Evolutionary conservation across 2,888 invertebrate species (phyloP), one percentile per base, ranked within the genome.

Genomic region (Anagyrus pseudococci): DNA sequence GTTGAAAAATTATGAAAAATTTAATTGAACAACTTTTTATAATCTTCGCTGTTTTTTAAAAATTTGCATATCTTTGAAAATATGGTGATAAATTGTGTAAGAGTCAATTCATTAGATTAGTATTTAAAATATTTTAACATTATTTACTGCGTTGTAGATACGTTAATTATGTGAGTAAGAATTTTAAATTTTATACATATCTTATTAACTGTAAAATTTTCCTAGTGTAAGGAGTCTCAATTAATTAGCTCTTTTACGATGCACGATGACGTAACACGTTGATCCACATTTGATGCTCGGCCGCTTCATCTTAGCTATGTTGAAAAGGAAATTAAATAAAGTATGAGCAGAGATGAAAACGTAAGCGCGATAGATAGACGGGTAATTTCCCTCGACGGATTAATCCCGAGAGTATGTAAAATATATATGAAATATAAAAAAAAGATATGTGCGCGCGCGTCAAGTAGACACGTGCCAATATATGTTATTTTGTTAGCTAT

Each of bases 401-500:
- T 8, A 58, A 46, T 40, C 15, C 37, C 33, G 7, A 33, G 26
- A 56, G 6, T 62, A 50, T 57, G 43, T 58, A 64, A n/a, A 48
- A 26, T 29, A 29, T n/a, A 13, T 15, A n/a, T 43, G 17, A 49
- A 58, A 26, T 47, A 17, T 52, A 29, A 60, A 49, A 10, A 23
- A 62, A 44, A 53, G 56, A 64, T 54, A 57, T 47, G 58, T 48
- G 44, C 58, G 44, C 29, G 29, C 23, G 53, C 46, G 13, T 61
- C 49, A 54, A 50, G 37, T 25, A 56, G 58, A 62, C 57, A 59
- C 15, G 33, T 37, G 15, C 33, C 33, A 63, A 47, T 63, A 54
- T 55, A 66, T 58, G 60, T 63, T 57, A 63, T 58, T 62, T 59
- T 63, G 50, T 63, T 63, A 66, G 57, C 25, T 56, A 37, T 55